Percentiles rank a stretch among this genome's conserved stretches.
Conservation (phyloP, 2,797 vertebrate species). For the Esox masquinongy region DNA sequence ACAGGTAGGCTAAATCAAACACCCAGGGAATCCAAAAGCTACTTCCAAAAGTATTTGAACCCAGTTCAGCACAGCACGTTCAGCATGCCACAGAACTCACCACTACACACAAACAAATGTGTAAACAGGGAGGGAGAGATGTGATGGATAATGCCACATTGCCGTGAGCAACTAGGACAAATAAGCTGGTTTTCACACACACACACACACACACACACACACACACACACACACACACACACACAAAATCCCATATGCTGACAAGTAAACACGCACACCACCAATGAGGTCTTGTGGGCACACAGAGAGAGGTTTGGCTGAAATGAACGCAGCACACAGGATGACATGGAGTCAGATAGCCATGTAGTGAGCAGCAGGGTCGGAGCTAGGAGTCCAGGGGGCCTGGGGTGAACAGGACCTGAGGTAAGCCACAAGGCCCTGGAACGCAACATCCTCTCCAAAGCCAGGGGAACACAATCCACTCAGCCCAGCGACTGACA, state of each 20-base stretch:
- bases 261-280: conserved; percentile 52
- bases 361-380: conserved; percentile 59
- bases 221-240: conserved; percentile 15
- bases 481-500: conserved; percentile 53
- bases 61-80: background rate
- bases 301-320: conserved; percentile 48
- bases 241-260: conserved; percentile 3
- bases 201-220: conserved; percentile 11
- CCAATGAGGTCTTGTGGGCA: conserved; percentile 64
- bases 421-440: conserved; percentile 72
- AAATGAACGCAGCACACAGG: conserved; percentile 64
- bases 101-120: conserved; percentile 20
- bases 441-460: conserved; percentile 61
- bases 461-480: conserved; percentile 43
- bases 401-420: conserved; percentile 38
- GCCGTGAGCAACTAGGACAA: conserved; percentile 27
- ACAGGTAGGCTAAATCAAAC: background rate
- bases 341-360: conserved; percentile 65
- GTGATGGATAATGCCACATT: conserved; percentile 26
- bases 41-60: background rate
- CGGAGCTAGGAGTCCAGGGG: conserved; percentile 20
- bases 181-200: background rate
- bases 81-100: conserved; percentile 10
- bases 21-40: background rate
- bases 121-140: conserved; percentile 23